Base-by-base conservation (phyloP, 2,888 invertebrate species). In the Drosophila siamana region DNA sequence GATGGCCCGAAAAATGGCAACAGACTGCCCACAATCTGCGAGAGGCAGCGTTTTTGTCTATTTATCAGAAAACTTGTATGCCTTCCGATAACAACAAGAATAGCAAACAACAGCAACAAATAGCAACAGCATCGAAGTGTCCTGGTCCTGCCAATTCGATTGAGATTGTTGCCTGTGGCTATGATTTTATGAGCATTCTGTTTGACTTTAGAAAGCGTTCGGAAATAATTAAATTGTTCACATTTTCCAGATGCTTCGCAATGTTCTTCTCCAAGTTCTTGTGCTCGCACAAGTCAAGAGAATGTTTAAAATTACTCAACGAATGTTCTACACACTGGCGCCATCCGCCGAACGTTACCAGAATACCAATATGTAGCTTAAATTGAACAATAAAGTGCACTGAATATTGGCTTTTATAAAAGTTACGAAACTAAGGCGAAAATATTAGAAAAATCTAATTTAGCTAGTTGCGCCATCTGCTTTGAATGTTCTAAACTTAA, bases 141-240 rank as follows among this genome's bases (percentile, higher is more conserved):
- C 80, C 64, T 62, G 69, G 67, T 56, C 78, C 71, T 48, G 54
- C 48, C 69, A 77, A 83, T 88, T 88, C 89, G 88, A 84, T 85
- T 87, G 83, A 78, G 82, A 85, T 87, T 85, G 83, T 79, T 89
- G 85, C 85, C 85, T 69, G 51, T 55, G 83, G 85, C 88, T 78
- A 72, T 79, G 86, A 79, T 87, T 81, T 89, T 85, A 85, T 89
- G 82, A 87, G 71, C 69, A 73, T 54, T 73, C 70, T 74, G 82
- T 75, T 86, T 84, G 70, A 67, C 74, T 75, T 80, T 28, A 30
- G 43, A 69, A 68, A 70, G 84, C 70, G 76, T 63, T 73, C 70
- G 55, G 66, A 80, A 67, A 74, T 84, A 84, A 84, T 84, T 88
- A 88, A 84, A 88, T 84, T 86, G 78, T 62, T 86, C 50, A 50